Percentiles rank a stretch among this genome's conserved stretches.
Conservation (phyloP, 2,888 invertebrate genomes). For the Brachypalpus laphriformis region DNA sequence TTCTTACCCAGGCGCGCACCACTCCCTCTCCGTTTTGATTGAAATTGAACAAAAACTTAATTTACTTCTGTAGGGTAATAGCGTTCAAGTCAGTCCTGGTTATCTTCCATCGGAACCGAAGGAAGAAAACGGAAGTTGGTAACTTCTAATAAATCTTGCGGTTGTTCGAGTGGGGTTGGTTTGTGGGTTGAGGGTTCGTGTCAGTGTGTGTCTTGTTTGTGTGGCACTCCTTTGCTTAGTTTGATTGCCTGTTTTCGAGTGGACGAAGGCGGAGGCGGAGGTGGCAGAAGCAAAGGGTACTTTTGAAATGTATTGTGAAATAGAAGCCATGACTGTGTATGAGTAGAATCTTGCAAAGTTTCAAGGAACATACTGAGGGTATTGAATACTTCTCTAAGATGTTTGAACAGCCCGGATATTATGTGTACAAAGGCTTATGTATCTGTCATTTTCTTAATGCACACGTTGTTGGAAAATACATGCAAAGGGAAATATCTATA, state of each 20-base stretch:
- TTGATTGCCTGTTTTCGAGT: conserved; percentile 27
- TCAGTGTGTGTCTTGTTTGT: conserved; percentile 63
- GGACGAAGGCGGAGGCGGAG: too few species aligned
- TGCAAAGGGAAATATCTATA: conserved; percentile 3
- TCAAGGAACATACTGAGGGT: conserved; percentile 59
- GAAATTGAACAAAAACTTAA: conserved; percentile 71
- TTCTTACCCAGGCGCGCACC: not conserved
- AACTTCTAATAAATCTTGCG: conserved; percentile 70
- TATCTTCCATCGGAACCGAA: conserved; percentile 60
- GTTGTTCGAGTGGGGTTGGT: conserved; percentile 57
- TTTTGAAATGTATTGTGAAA: conserved; percentile 40
- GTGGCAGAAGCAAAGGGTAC: not conserved
- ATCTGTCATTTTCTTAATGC: conserved; percentile 72
- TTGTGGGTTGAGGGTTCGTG: conserved; percentile 53
- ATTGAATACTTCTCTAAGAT: conserved; percentile 66
- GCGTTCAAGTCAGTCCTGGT: conserved; percentile 43
- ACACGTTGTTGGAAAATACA: conserved; percentile 51
- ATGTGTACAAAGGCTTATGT: conserved; percentile 67
- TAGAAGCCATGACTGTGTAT: not conserved
- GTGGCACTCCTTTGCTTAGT: conserved; percentile 17
- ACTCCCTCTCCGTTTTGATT: conserved; percentile 41
- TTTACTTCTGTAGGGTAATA: conserved; percentile 57
- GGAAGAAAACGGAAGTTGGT: conserved; percentile 70
- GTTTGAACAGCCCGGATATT: conserved; percentile 50
- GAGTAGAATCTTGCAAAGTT: conserved; percentile 20